Conservation (phyloP, 1,140 invertebrate genomes). For the Cataglyphis hispanica region DNA sequence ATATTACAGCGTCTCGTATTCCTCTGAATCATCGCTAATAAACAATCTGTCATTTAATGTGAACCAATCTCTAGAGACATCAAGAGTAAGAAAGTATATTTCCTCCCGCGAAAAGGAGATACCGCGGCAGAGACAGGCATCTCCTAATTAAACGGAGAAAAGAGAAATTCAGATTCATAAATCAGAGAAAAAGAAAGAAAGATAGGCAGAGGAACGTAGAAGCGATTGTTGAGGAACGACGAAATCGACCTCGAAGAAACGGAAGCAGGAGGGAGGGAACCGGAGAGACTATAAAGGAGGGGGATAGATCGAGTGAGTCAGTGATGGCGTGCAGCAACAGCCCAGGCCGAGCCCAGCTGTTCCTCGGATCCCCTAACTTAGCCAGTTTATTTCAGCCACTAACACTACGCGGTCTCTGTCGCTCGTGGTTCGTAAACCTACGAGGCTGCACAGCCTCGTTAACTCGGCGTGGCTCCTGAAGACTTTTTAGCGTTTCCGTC, state of each 20-base stretch:
- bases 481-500: neutral
- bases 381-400: conserved; percentile 75
- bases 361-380: conserved; percentile 74
- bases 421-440: neutral
- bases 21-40: neutral
- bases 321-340: conserved; percentile 78
- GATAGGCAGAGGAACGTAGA: conserved; percentile 42
- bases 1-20: neutral
- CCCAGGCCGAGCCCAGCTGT: conserved; percentile 79
- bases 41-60: conserved; percentile 31
- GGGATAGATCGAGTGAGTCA: conserved; percentile 77
- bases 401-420: conserved; percentile 52
- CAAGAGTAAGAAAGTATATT: neutral
- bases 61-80: neutral
- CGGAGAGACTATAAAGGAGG: conserved; percentile 50
- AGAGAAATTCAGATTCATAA: conserved; percentile 25
- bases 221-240: conserved; percentile 27
- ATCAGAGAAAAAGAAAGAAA: conserved; percentile 22
- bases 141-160: conserved; percentile 14
- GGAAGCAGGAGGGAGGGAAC: conserved; percentile 48
- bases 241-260: conserved; percentile 26
- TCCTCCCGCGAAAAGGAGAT: neutral
- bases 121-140: neutral
- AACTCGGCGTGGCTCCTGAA: neutral
- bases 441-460: conserved; percentile 20